Conservation (phyloP, 2,888 invertebrate genomes). For the Chirona hameri region DNA sequence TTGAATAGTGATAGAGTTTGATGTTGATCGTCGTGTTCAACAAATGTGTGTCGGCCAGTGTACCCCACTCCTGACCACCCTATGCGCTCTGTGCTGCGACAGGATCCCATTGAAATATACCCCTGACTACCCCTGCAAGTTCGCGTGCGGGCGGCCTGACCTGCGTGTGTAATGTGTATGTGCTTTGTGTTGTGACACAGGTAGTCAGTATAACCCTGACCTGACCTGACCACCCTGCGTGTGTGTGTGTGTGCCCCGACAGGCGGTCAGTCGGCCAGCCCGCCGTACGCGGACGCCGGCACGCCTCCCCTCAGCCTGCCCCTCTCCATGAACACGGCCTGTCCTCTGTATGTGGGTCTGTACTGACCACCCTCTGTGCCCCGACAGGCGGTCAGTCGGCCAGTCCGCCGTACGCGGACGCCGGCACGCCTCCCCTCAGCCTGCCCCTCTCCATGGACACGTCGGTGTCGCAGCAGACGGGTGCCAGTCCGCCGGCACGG, state of each 20-base stretch:
- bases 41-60: no score
- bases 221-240: no score
- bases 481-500: constrained; percentile 55
- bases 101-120: no score
- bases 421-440: constrained; percentile 67
- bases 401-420: constrained; percentile 69
- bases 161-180: no score
- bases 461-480: constrained; percentile 70
- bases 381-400: constrained; percentile 48
- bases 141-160: no score
- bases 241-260: not conserved
- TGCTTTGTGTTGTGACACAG: no score
- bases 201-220: no score
- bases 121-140: no score
- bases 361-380: not conserved
- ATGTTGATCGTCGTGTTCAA: no score
- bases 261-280: not conserved
- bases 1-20: no score
- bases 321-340: not conserved
- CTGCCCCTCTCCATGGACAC: constrained; percentile 94
- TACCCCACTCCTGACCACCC: no score
- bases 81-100: no score
- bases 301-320: not conserved
- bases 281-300: not conserved
- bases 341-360: not conserved